Base-by-base conservation (phyloP, 2,797 vertebrate species). In the Falco naumanni region DNA sequence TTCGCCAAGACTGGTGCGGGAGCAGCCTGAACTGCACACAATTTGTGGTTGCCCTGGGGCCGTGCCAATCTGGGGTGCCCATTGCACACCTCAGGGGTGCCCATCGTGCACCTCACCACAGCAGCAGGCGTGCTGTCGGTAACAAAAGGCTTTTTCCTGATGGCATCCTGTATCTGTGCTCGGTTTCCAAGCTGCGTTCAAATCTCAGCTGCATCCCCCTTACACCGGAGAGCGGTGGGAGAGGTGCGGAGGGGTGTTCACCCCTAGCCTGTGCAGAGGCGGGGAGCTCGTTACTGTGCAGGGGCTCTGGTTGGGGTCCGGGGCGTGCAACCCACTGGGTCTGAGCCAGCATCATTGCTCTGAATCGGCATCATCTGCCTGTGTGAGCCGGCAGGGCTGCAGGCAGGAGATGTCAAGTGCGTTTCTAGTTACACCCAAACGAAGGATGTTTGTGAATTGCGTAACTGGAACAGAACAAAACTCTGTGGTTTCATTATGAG, bases 401-500 rank as follows among this genome's bases (percentile, higher is more conserved):
- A 31, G 68, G 65, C 77, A 75, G 63, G 45, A 33, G 60, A 7
- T 39, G 48, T 16, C 17, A 3, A 10, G 5, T 6, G 15, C 10
- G 5, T 76, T 79, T 34, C 63, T 92, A 59, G 8, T 72, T 51
- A 13, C 76, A 19, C 41, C 59, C 63, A 29, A 34, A 48, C 0
- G 10, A 64, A 41, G 4, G 2, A 5, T 2, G 2, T 51, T 50
- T 51, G n/a, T 48, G 59, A 76, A 29, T 34, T 11, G 0, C 7
- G 34, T 20, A 22, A 19, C 47, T 17, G 82, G 68, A 68, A 34
- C 18, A 1, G 8, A 76, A 29, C 18, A 31, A 18, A 25, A 10
- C 17, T 1, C n/a, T 1, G 39, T 3, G 60, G 54, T 14, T 43
- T 63, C 6, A 0, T 1, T 5, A 24, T 1, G 2, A 64, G 43